phyloP scores from a whole-genome alignment of 2,113 vertebrate species.

The Fregata magnificens region DNA sequence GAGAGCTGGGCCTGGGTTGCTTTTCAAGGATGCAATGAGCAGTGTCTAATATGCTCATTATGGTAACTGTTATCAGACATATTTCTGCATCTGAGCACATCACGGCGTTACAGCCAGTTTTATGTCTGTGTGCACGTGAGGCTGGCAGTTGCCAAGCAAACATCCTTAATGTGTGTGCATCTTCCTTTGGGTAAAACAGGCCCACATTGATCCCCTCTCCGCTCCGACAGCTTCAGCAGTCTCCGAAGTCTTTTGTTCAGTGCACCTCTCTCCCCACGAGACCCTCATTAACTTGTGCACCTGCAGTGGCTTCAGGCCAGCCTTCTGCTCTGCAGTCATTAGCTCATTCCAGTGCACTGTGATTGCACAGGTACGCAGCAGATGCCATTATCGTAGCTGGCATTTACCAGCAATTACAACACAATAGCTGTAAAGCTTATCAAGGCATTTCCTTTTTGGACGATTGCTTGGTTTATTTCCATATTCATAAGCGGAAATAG shows the following conservation, averaged over 20 bases:
- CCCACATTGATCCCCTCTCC: background rate
- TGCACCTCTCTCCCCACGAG: background rate
- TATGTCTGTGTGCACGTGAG: background rate
- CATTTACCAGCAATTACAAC: conserved; percentile 33
- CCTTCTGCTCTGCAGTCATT: background rate
- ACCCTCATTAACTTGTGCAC: background rate
- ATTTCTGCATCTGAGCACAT: background rate
- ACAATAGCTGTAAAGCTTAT: background rate
- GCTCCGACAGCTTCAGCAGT: background rate
- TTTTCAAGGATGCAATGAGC: conserved; percentile 8
- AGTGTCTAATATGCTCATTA: conserved; percentile 8
- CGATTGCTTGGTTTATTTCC: background rate
- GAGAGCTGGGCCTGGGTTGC: background rate
- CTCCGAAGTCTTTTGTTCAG: background rate
- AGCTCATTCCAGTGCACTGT: background rate
- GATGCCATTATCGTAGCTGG: background rate
- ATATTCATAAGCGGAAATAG: background rate
- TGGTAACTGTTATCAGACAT: background rate
- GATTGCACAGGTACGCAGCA: background rate
- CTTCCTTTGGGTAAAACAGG: background rate
- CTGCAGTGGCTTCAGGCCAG: background rate
- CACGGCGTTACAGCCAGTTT: background rate
- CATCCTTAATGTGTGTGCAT: background rate
- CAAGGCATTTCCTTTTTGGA: background rate
- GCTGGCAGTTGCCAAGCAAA: background rate